phyloP scores from a whole-genome alignment of 2,888 invertebrate genomes.

The Andricus curvator region DNA sequence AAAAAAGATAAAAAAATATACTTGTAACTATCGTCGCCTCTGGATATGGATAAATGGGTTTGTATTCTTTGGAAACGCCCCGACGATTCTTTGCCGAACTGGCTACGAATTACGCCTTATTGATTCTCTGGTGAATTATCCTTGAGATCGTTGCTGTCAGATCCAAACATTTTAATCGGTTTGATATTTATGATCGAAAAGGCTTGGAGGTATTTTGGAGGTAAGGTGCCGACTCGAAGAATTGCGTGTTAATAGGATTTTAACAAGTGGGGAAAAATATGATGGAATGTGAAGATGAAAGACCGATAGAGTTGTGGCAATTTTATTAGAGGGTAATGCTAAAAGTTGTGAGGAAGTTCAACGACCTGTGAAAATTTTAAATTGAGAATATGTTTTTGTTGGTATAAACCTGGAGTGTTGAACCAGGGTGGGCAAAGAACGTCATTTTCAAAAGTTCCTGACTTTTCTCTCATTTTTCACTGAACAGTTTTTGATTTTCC shows the following conservation, averaged over 20 bases:
- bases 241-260: conserved; percentile 32
- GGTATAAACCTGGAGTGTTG: background rate
- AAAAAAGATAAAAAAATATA: conserved; percentile 10
- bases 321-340: background rate
- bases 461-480: no score
- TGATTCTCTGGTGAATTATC: conserved; percentile 32
- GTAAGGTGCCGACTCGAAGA: background rate
- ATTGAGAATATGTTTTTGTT: background rate
- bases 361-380: background rate
- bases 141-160: conserved; percentile 31
- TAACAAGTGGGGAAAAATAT: conserved; percentile 23
- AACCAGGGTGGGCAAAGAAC: no score
- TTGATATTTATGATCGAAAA: conserved; percentile 36
- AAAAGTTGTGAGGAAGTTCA: background rate
- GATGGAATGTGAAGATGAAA: conserved; percentile 24
- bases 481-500: no score
- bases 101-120: conserved; percentile 40
- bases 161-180: conserved; percentile 35
- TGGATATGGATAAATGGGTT: conserved; percentile 31
- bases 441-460: no score
- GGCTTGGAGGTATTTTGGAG: background rate
- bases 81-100: conserved; percentile 36
- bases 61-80: conserved; percentile 35
- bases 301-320: conserved; percentile 5
- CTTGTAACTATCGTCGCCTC: conserved; percentile 30